Evolutionary conservation across 2,113 vertebrate genomes (phyloP), one percentile per base, ranked within the genome.

Genomic region (Dolichotis patagonum): DNA sequence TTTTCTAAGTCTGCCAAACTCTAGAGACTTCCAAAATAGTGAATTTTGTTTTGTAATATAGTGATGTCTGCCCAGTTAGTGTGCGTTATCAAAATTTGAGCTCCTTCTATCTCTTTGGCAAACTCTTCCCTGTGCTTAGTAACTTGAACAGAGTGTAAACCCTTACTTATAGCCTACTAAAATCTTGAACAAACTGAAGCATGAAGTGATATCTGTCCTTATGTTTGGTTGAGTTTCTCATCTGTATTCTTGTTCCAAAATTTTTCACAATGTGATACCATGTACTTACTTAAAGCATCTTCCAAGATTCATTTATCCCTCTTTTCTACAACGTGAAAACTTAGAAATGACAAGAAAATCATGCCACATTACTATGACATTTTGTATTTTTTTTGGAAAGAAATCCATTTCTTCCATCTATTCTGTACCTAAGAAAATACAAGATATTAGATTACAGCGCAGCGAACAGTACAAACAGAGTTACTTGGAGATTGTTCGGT

Each of bases 1-100:
- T 85, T 9, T 56, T 56, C 52, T 32, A 60, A 93, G 7, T 84
- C 24, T 94, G 78, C 12, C 12, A 78, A 62, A 30, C 16, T 90
- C 22, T 71, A 46, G 54, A 88, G 7, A 90, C 1, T 75, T 86
- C 28, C n/a, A 73, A 60, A 65, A 67, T 4, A 73, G 89, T 58
- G 49, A 65, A 73, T 84, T 90, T 89, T 73, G 83, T 90, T 94
- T 94, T 89, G 43, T 86, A 69, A 65, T 28, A 90, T 60, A 81
- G 52, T 35, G 26, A 35, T 86, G 10, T 62, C 2, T 71, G 41
- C 7, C 4, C 6, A 9, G 77, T 83, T 71, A 69, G 43, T 83
- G 12, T 41, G 35, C 49, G 52, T 52, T 92, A 80, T 77, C 35
- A 19, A 87, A 82, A 5, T n/a, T 28, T 62, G 11, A 77, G 24